Evolutionary conservation across 2,113 vertebrate species (phyloP).

Genomic region (Protomyctophum bolini): DNA sequence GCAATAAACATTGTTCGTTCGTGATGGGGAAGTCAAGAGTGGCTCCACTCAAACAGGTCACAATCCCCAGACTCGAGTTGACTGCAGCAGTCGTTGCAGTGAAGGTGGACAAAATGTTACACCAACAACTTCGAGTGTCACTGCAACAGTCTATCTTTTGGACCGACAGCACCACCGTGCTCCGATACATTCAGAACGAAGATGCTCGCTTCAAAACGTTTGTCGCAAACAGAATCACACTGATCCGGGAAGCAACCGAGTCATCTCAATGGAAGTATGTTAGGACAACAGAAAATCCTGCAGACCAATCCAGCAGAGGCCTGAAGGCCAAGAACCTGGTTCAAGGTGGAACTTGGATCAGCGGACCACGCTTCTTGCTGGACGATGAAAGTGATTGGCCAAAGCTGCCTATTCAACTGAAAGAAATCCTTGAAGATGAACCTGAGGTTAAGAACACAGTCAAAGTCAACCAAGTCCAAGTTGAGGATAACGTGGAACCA

Average conservation of each 20-base stretch:
- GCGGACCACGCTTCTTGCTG: slow-evolving; percentile 11
- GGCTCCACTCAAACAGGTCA: slow-evolving; percentile 25
- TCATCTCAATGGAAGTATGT: slow-evolving; percentile 32
- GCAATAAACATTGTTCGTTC: slow-evolving; percentile 34
- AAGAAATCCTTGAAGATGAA: slow-evolving; percentile 6
- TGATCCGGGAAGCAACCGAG: slow-evolving; percentile 36
- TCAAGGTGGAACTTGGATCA: slow-evolving; percentile 18
- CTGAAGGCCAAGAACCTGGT: slow-evolving; percentile 22
- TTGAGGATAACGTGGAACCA: no score
- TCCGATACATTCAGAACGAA: slow-evolving; percentile 30
- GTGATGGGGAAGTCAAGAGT: slow-evolving; percentile 46
- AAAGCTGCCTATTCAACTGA: background rate
- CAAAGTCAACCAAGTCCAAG: no score
- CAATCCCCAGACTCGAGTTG: slow-evolving; percentile 31
- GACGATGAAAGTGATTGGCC: slow-evolving; percentile 24
- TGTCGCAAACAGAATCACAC: slow-evolving; percentile 21
- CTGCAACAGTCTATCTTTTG: slow-evolving; percentile 25
- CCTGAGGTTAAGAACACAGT: slow-evolving; percentile 25
- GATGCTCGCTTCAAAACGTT: slow-evolving; percentile 20
- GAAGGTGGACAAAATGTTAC: slow-evolving; percentile 25
- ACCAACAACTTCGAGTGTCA: slow-evolving; percentile 12
- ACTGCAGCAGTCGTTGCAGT: slow-evolving; percentile 28
- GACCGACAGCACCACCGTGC: slow-evolving; percentile 35
- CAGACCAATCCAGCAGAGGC: slow-evolving; percentile 39
- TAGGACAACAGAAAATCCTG: slow-evolving; percentile 32